Conservation (phyloP, 2,888 invertebrate species). For the Ommatoiulus sabulosus region DNA sequence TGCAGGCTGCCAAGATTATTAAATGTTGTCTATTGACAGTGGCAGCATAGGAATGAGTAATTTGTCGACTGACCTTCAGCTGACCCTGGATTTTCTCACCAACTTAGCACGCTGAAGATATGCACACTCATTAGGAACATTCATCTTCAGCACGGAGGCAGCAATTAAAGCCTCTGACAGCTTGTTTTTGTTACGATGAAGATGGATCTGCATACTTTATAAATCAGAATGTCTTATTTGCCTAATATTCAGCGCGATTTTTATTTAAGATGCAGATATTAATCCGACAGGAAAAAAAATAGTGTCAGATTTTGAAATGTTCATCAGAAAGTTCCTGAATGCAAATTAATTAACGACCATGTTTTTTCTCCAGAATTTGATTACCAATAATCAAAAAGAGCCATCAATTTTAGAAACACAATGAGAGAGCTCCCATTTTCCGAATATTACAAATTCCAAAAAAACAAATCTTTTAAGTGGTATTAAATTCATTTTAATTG, state of each 20-base stretch:
- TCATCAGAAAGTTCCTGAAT: not conserved
- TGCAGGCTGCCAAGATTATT: not conserved
- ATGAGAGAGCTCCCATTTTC: too few species aligned
- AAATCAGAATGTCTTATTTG: constrained; percentile 25
- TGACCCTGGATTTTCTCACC: not conserved
- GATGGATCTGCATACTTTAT: not conserved
- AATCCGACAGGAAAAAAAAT: too few species aligned
- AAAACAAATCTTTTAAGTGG: too few species aligned
- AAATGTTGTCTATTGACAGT: not conserved
- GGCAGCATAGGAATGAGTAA: not conserved
- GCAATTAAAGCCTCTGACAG: constrained; percentile 16
- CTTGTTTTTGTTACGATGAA: not conserved
- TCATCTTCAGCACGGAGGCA: not conserved
- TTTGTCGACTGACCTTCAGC: not conserved
- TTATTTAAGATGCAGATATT: not conserved
- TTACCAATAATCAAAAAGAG: too few species aligned
- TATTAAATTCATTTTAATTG: too few species aligned
- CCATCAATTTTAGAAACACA: too few species aligned
- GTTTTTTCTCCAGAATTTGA: too few species aligned
- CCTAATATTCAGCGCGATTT: not conserved
- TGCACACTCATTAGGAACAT: not conserved
- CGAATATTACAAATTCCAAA: too few species aligned
- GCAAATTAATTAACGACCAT: not conserved
- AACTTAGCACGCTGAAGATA: not conserved
- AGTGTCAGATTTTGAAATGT: not conserved